Conservation (phyloP, 2,113 vertebrate species). For the Hipposideros armiger region DNA sequence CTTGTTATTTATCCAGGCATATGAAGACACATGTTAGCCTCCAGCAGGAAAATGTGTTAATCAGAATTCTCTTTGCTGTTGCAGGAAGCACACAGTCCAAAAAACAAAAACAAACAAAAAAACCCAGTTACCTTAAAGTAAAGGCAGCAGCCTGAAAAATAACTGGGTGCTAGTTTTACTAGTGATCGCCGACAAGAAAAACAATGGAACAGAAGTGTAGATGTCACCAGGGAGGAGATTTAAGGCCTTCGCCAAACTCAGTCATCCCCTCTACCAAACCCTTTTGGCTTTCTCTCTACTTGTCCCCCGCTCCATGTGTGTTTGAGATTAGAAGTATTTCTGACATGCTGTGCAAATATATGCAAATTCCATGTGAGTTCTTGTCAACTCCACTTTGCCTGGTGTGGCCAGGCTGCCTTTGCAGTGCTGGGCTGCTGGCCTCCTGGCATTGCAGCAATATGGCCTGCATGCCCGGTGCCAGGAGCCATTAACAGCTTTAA, state of each 20-base stretch:
- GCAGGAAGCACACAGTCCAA: neutral
- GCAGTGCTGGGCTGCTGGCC: neutral
- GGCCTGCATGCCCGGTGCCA: neutral
- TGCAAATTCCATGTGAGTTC: slow-evolving; percentile 52
- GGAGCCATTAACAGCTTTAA: slow-evolving; percentile 60
- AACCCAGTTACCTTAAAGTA: neutral
- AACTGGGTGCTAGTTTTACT: neutral
- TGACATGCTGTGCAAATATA: slow-evolving; percentile 72
- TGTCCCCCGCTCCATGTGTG: neutral
- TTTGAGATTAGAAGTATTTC: slow-evolving; percentile 66
- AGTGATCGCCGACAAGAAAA: neutral
- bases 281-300: slow-evolving; percentile 1
- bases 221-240: neutral
- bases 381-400: slow-evolving; percentile 58
- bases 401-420: neutral
- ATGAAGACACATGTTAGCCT: slow-evolving; percentile 5
- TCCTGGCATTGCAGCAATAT: neutral
- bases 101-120: neutral
- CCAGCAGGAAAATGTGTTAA: slow-evolving; percentile 49
- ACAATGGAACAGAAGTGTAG: neutral
- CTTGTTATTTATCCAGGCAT: slow-evolving; percentile 37
- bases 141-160: slow-evolving; percentile 26
- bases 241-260: neutral
- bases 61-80: slow-evolving; percentile 48
- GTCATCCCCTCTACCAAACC: neutral